Evolutionary conservation across 2,797 vertebrate genomes (phyloP), one percentile per base, ranked within the genome.

Genomic region (Cuculus canorus): DNA sequence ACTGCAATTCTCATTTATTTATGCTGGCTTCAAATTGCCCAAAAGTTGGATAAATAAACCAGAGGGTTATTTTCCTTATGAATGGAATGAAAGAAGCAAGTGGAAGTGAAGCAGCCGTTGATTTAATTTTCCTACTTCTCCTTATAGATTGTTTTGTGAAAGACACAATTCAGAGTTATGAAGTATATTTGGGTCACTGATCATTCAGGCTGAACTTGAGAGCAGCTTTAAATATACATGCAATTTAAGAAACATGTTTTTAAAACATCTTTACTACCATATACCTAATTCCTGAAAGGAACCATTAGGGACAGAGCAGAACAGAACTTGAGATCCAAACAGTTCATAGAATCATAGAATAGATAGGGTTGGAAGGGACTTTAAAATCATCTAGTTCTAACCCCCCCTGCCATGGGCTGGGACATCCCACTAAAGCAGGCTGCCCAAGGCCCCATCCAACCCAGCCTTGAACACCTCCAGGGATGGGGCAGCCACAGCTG

Each of bases 31-130:
- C 60, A 90, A 80, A 84, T 60, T 76, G 45, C 35, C n/a, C 33
- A n/a, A 54, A 89, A 70, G 81, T 39, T 92, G 61, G 59, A 90
- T 75, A 79, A 80, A 82, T 18, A 69, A 52, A 9, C 3, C 9
- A 82, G 61, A 87, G 50, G 60, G 41, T 45, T 79, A 82, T 88
- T 90, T 92, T 81, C n/a, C 22, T 93, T 70, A 70, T 87, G 71
- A 93, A 93, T 66, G 35, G 52, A 91, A 79, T 79, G 66, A 91
- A 94, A 91, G 63, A 69, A 86, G 30, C 25, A 76, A 93, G 56
- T n/a, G 35, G 82, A 92, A 95, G 63, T 76, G 35, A 95, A 94
- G 69, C 25, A 86, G 52, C 47, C 61, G 61, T 85, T 10, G 6
- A 64, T 77, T 92, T 87, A 91, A 75, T 93, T 93, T 87, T 77